Evolutionary conservation across 2,797 vertebrate species (phyloP).

Genomic region (Aphelocoma californica): DNA sequence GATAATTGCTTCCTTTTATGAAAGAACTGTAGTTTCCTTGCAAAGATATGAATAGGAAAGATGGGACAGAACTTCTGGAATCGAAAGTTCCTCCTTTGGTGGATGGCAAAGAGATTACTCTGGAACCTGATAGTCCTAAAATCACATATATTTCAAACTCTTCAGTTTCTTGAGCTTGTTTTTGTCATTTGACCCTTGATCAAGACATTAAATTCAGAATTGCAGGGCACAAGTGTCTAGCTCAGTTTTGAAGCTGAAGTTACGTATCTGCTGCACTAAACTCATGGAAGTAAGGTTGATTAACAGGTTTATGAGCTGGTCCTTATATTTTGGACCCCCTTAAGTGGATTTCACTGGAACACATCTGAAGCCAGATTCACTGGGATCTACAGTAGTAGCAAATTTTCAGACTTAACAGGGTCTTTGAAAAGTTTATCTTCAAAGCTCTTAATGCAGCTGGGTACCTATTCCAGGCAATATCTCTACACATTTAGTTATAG

Average conservation of each 20-base stretch:
- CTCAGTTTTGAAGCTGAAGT: background rate
- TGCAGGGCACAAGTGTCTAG: background rate
- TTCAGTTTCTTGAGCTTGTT: background rate
- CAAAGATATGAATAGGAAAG: background rate
- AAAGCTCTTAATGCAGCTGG: background rate
- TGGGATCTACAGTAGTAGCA: background rate
- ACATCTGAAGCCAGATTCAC: background rate
- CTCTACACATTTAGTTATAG: background rate
- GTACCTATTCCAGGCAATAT: background rate
- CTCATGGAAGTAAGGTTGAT: background rate
- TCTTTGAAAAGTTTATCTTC: background rate
- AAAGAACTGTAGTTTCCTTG: background rate
- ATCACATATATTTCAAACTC: background rate
- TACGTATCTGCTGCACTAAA: background rate
- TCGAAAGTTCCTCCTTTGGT: background rate
- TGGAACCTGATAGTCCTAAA: background rate
- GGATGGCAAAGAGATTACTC: background rate
- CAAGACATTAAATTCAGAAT: background rate
- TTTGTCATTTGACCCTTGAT: background rate
- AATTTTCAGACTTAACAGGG: background rate
- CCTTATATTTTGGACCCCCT: background rate
- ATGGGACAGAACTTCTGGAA: background rate
- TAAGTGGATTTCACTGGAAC: background rate
- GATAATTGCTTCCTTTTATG: background rate
- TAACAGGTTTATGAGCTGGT: background rate